Evolutionary conservation across 2,888 invertebrate species (phyloP).

Genomic region (Lamproptera curius): DNA sequence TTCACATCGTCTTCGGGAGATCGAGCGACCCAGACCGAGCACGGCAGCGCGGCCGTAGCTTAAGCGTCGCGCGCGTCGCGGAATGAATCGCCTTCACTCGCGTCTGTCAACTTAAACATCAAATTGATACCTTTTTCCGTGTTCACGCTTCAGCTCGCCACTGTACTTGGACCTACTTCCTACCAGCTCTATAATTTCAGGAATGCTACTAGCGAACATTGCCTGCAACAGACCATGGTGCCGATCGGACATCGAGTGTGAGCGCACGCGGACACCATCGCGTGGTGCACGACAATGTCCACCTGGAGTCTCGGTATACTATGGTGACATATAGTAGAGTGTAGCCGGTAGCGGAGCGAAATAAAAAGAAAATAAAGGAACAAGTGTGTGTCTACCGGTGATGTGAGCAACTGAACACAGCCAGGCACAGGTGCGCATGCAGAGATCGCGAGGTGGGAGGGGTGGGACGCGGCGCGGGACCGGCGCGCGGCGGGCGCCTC

Average conservation of each 20-base stretch:
- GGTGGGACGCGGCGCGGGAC: slow-evolving; percentile 57
- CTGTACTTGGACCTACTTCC: slow-evolving; percentile 99
- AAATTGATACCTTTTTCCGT: slow-evolving; percentile 96
- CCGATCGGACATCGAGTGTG: slow-evolving; percentile 60
- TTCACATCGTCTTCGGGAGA: slow-evolving; percentile 59
- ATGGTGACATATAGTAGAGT: slow-evolving; percentile 65
- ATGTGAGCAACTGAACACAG: slow-evolving; percentile 78
- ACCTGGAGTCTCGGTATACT: slow-evolving; percentile 67
- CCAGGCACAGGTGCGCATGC: slow-evolving; percentile 76
- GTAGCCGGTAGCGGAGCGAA: slow-evolving; percentile 75
- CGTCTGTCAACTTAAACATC: slow-evolving; percentile 62
- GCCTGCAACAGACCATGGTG: slow-evolving; percentile 91
- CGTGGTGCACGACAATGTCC: slow-evolving; percentile 77
- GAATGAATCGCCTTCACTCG: slow-evolving; percentile 68
- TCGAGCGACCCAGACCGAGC: slow-evolving; percentile 62
- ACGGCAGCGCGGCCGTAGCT: slow-evolving; percentile 31
- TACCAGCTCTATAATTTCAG: slow-evolving; percentile 99
- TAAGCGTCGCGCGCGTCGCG: slow-evolving; percentile 37
- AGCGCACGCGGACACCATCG: slow-evolving; percentile 65
- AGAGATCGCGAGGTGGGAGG: slow-evolving; percentile 71
- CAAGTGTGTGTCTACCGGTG: slow-evolving; percentile 74
- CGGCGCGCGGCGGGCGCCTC: slow-evolving; percentile 36
- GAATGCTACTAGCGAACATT: slow-evolving; percentile 99
- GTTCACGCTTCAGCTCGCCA: slow-evolving; percentile 99
- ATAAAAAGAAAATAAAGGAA: slow-evolving; percentile 59